Evolutionary conservation across 1,140 invertebrate species (phyloP).

Genomic region (Galleria mellonella): DNA sequence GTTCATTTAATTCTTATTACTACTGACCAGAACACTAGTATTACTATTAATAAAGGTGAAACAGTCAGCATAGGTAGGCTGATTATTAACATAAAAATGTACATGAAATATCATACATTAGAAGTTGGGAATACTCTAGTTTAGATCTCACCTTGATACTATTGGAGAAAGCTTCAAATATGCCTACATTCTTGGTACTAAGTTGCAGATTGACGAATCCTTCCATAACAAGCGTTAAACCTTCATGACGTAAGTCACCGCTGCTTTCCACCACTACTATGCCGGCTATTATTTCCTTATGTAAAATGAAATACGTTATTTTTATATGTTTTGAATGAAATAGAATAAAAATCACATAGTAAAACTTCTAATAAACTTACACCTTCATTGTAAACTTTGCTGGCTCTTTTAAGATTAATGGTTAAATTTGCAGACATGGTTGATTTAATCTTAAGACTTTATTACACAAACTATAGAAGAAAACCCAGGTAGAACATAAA

Average conservation of each 20-base stretch:
- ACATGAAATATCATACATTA: too few species aligned
- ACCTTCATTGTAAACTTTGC: constrained; percentile 89
- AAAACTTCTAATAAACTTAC: constrained; percentile 74
- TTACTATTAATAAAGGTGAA: too few species aligned
- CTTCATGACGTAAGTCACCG: constrained; percentile 92
- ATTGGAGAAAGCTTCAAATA: constrained; percentile 95
- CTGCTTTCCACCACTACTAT: constrained; percentile 86
- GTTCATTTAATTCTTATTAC: too few species aligned
- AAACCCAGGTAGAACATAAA: too few species aligned
- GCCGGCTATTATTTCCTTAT: constrained; percentile 87
- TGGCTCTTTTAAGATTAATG: constrained; percentile 85
- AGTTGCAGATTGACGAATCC: constrained; percentile 93
- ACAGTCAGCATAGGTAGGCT: too few species aligned
- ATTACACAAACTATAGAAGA: too few species aligned
- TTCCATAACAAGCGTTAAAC: constrained; percentile 89
- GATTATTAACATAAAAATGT: too few species aligned
- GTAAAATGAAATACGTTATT: constrained; percentile 3
- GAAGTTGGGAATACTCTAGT: too few species aligned
- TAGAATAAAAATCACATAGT: too few species aligned
- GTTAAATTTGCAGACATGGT: constrained; percentile 80
- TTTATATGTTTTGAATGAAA: neutral
- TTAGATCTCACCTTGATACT: constrained; percentile 81
- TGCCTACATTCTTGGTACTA: constrained; percentile 94
- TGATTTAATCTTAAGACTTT: too few species aligned
- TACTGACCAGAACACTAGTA: too few species aligned